phyloP scores from a whole-genome alignment of 2,113 vertebrate species.

The Campylomormyrus numenius region DNA sequence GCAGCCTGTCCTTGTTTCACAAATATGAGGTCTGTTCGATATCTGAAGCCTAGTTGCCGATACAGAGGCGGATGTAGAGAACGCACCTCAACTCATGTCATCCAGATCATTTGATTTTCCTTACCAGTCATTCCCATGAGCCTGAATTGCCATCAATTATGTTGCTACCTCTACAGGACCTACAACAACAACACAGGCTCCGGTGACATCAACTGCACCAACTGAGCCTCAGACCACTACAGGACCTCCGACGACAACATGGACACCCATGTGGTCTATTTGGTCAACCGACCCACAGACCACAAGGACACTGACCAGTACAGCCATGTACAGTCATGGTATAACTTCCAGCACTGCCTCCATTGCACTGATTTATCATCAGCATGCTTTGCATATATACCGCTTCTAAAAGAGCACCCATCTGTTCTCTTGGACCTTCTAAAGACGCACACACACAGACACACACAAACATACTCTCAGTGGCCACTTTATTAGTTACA shows the following conservation, averaged over 20 bases:
- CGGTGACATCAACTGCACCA: too few relatives aligned
- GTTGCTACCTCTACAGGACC: not conserved
- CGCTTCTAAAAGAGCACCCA: not conserved
- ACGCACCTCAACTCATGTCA: not conserved
- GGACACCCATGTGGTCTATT: not conserved
- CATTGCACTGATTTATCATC: too few relatives aligned
- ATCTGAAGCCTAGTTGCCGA: not conserved
- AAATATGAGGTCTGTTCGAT: not conserved
- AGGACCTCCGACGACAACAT: not conserved
- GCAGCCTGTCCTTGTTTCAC: too few relatives aligned
- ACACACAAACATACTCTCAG: not conserved
- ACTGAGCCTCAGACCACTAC: too few relatives aligned
- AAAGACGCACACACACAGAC: not conserved
- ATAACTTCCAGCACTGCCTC: not conserved
- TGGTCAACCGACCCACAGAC: not conserved
- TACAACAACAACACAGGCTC: not conserved
- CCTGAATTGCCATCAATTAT: not conserved
- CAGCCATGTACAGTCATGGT: not conserved
- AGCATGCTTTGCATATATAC: not conserved
- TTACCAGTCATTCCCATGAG: not conserved
- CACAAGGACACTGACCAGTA: not conserved
- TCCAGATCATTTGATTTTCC: not conserved
- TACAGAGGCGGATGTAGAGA: not conserved
- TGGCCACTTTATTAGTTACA: not conserved
- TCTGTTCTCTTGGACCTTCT: not conserved